phyloP scores from a whole-genome alignment of 2,888 invertebrate species.

The Epirrita christyi region DNA sequence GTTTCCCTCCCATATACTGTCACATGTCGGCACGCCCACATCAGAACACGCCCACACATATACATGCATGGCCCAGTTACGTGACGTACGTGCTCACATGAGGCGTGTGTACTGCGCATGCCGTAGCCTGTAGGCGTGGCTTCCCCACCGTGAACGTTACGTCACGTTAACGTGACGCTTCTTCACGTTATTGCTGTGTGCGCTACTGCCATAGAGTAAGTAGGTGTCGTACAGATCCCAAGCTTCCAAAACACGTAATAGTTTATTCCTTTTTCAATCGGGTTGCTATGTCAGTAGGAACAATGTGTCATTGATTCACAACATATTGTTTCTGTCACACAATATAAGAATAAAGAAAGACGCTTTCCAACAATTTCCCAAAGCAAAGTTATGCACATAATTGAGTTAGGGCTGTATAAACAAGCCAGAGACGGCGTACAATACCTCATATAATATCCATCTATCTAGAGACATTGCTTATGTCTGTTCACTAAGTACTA shows the following conservation, averaged over 20 bases:
- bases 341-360: too few relatives aligned
- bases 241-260: background rate
- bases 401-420: too few relatives aligned
- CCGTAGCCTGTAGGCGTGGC: slow-evolving; percentile 71
- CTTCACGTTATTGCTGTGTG: slow-evolving; percentile 63
- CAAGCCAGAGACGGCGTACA: too few relatives aligned
- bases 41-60: slow-evolving; percentile 60
- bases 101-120: slow-evolving; percentile 75
- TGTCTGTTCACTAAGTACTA: too few relatives aligned
- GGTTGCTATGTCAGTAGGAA: background rate
- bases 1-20: slow-evolving; percentile 51
- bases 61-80: slow-evolving; percentile 56
- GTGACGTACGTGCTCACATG: slow-evolving; percentile 63
- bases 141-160: slow-evolving; percentile 59
- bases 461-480: too few relatives aligned
- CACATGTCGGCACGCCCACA: slow-evolving; percentile 68
- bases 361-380: too few relatives aligned
- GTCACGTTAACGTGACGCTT: slow-evolving; percentile 60
- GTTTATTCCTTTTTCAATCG: background rate
- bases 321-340: too few relatives aligned
- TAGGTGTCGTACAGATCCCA: background rate
- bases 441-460: too few relatives aligned
- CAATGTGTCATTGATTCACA: too few relatives aligned
- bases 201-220: slow-evolving; percentile 17
- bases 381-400: too few relatives aligned